These are phyloP conservation scores for Peromyscus melanophrys DNA, from an alignment of 2,797 vertebrate species.

Conservation along the genomic window DNA sequence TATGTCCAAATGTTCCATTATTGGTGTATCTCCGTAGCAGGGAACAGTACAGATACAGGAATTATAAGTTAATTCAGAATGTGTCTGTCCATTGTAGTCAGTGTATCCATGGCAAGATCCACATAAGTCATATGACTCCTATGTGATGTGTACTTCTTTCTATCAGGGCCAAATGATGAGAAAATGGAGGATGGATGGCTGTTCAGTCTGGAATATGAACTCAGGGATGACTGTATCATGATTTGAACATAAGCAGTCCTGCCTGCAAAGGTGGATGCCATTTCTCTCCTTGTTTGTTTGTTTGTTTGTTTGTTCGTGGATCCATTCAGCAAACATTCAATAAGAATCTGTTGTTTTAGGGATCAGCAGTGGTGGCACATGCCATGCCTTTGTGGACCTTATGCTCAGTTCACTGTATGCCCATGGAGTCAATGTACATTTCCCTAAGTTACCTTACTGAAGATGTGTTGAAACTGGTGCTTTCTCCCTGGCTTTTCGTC, in stretches of 20 bases:
- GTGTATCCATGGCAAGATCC: not conserved
- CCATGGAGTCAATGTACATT: not conserved
- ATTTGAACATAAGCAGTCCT: not conserved
- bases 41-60: not conserved
- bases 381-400: not conserved
- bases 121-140: not conserved
- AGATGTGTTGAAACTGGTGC: not conserved
- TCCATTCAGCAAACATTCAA: slow-evolving; percentile 2
- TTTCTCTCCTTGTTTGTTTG: not conserved
- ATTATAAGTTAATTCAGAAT: slow-evolving; percentile 37
- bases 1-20: not conserved
- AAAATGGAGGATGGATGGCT: slow-evolving; percentile 40
- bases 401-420: not conserved
- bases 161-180: not conserved
- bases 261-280: not conserved
- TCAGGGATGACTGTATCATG: not conserved
- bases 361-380: not conserved
- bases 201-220: not conserved
- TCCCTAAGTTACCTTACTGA: not conserved
- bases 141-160: not conserved
- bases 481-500: slow-evolving; percentile 13
- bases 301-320: not conserved
- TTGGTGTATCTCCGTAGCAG: not conserved
- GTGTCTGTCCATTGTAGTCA: not conserved
- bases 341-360: not conserved